Percentiles rank a stretch among this genome's conserved stretches.
These are phyloP conservation scores for Amblyraja radiata DNA, from an alignment of 2,797 vertebrate genomes.

Conservation along the genomic window DNA sequence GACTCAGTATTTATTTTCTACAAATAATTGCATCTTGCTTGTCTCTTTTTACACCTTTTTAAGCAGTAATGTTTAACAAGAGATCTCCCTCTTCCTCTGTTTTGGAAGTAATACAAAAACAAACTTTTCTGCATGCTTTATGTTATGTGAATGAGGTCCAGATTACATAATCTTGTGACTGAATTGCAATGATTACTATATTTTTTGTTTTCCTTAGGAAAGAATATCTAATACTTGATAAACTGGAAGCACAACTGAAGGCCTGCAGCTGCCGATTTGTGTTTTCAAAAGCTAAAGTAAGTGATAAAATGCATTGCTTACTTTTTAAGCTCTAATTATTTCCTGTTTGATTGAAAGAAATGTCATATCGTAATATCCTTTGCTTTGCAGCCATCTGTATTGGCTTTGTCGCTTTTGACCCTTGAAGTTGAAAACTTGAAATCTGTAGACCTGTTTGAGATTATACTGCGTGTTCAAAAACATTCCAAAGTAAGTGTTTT, in stretches of 20 bases:
- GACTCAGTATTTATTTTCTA: background rate
- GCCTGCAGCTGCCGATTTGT: conserved; percentile 85
- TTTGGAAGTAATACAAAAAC: background rate
- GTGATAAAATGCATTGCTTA: conserved; percentile 41
- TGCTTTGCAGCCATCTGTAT: conserved; percentile 75
- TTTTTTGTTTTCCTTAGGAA: conserved; percentile 61
- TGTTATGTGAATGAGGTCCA: background rate
- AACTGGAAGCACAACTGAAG: conserved; percentile 92
- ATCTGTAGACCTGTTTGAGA: conserved; percentile 79
- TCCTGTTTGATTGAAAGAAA: conserved; percentile 7
- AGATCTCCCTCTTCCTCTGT: background rate
- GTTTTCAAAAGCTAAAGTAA: conserved; percentile 95
- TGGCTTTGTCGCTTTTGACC: conserved; percentile 85
- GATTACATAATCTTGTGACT: background rate
- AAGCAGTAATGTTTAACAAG: background rate
- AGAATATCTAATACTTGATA: conserved; percentile 78
- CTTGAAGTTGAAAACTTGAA: conserved; percentile 79
- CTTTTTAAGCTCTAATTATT: background rate
- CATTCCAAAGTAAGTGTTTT: conserved; percentile 76
- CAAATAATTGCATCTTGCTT: background rate
- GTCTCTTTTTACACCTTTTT: background rate
- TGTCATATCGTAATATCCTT: conserved; percentile 30
- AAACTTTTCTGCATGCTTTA: background rate
- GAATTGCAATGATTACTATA: background rate
- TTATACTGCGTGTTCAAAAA: conserved; percentile 76